Conservation (phyloP, 1,140 invertebrate genomes). For the Chionoecetes opilio region DNA sequence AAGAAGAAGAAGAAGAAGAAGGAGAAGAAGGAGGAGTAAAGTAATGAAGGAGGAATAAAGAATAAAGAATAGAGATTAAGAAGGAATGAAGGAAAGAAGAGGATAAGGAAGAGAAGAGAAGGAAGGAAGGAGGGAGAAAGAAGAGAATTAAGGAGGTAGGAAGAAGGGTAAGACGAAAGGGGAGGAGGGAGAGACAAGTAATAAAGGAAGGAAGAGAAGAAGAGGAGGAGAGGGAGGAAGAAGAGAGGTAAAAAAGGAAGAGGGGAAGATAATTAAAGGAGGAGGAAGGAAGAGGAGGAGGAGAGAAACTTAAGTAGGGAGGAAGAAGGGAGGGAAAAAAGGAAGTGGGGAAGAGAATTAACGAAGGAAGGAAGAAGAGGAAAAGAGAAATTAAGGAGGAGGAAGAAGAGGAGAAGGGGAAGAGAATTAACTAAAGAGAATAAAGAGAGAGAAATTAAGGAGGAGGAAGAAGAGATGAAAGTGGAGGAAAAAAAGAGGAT, state of each 20-base stretch:
- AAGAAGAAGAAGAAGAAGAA: no score
- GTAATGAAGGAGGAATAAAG: not conserved
- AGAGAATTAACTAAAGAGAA: no score
- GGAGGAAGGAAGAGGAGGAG: not conserved
- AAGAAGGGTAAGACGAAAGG: not conserved
- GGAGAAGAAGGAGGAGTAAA: not conserved
- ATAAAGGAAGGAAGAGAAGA: not conserved
- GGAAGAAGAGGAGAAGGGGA: not conserved
- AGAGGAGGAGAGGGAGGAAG: not conserved
- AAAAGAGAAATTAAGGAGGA: not conserved
- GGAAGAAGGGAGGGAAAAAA: not conserved
- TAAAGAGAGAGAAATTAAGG: no score
- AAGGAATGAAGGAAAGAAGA: not conserved
- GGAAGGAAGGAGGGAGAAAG: not conserved
- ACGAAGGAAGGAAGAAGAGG: not conserved
- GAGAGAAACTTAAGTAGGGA: no score
- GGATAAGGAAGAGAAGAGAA: not conserved
- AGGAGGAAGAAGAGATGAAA: no score
- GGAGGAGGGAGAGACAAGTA: not conserved
- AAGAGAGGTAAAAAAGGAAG: not conserved
- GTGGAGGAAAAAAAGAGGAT: no score
- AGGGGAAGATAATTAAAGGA: not conserved
- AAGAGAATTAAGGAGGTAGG: not conserved
- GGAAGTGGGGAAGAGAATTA: not conserved
- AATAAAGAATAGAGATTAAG: not conserved